Conservation (phyloP, 2,888 invertebrate genomes). For the Caenorhabditis virilis region DNA sequence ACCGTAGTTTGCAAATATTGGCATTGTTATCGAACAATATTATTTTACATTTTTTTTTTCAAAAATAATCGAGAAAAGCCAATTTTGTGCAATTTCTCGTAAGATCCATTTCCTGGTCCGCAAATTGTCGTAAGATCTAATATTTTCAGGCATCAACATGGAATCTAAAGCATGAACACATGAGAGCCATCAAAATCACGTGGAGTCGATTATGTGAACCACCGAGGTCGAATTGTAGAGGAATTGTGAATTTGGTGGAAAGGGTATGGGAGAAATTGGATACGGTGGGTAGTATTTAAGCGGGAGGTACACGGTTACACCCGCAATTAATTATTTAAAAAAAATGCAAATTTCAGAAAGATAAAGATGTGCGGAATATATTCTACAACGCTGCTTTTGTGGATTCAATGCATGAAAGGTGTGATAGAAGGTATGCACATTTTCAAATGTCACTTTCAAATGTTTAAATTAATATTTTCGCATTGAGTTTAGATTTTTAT, state of each 20-base stretch:
- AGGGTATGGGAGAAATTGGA: conserved; percentile 65
- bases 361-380: conserved; percentile 57
- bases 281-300: conserved; percentile 31
- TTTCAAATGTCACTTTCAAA: too few species aligned
- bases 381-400: conserved; percentile 66
- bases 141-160: conserved; percentile 55
- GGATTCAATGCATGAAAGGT: conserved; percentile 62
- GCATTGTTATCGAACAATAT: too few species aligned
- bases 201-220: conserved; percentile 64
- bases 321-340: background rate
- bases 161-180: conserved; percentile 57
- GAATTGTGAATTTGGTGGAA: conserved; percentile 64
- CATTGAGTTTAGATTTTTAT: too few species aligned
- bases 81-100: too few species aligned
- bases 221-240: conserved; percentile 62
- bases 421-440: conserved; percentile 55
- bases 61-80: too few species aligned
- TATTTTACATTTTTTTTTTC: too few species aligned
- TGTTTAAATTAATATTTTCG: too few species aligned
- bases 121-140: too few species aligned
- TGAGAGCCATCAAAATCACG: conserved; percentile 60
- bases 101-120: too few species aligned
- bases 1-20: too few species aligned
- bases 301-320: background rate
- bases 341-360: conserved; percentile 54